Evolutionary conservation across 2,888 invertebrate genomes (phyloP).

Genomic region (Acholoe squamosa): DNA sequence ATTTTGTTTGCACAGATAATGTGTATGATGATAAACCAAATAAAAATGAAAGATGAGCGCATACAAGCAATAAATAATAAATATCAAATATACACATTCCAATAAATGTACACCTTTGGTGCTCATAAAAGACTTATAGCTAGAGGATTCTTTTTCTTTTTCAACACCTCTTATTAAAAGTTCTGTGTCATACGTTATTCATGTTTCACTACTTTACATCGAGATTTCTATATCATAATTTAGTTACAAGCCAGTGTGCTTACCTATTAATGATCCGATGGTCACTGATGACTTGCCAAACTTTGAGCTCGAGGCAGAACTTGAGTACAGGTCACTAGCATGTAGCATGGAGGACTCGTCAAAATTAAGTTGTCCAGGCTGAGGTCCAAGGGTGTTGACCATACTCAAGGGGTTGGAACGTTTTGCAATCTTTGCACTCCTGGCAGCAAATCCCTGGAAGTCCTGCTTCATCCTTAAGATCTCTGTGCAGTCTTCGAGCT

Average conservation of each 20-base stretch:
- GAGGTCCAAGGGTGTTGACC: neutral
- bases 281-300: neutral
- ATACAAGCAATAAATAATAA: too few relatives aligned
- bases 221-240: too few relatives aligned
- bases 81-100: too few relatives aligned
- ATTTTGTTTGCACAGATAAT: too few relatives aligned
- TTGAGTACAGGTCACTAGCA: neutral
- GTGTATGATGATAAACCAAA: too few relatives aligned
- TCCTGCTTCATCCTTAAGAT: slow-evolving; percentile 27
- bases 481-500: slow-evolving; percentile 27
- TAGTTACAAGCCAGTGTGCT: neutral
- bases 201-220: too few relatives aligned
- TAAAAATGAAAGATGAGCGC: too few relatives aligned
- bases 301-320: neutral
- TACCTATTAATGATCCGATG: slow-evolving; percentile 22
- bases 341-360: neutral
- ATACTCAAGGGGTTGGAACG: neutral
- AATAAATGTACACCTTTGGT: too few relatives aligned
- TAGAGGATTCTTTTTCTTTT: too few relatives aligned
- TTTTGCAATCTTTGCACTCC: neutral
- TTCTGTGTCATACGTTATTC: too few relatives aligned
- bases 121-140: too few relatives aligned
- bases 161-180: too few relatives aligned
- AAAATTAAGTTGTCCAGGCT: neutral
- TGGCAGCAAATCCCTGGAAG: neutral